phyloP scores from a whole-genome alignment of 1,140 invertebrate species.

The Zophobas morio region DNA sequence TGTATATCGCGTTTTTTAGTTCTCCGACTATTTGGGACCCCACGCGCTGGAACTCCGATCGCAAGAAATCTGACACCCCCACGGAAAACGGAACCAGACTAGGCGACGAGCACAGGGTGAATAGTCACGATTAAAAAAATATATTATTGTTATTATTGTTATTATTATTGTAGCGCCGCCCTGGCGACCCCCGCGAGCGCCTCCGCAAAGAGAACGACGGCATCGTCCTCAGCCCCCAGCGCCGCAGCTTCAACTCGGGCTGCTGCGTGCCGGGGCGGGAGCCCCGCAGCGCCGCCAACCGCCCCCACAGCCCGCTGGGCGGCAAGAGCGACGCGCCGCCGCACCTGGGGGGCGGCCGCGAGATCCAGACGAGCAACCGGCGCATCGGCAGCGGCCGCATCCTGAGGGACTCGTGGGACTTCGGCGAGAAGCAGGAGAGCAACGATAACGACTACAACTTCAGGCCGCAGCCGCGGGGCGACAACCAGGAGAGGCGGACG shows the following conservation, averaged over 20 bases:
- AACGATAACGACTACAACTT: conserved; percentile 47
- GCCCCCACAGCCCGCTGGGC: conserved; percentile 68
- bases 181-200: conserved; percentile 83
- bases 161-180: conserved; percentile 69
- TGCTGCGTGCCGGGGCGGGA: conserved; percentile 76
- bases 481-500: conserved; percentile 65
- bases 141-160: neutral
- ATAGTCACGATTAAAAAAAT: neutral
- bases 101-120: conserved; percentile 60
- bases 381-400: conserved; percentile 87
- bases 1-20: conserved; percentile 61
- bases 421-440: conserved; percentile 69
- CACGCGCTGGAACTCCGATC: conserved; percentile 73
- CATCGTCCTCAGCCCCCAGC: conserved; percentile 86
- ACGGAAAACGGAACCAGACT: conserved; percentile 67
- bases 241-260: conserved; percentile 86
- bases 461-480: conserved; percentile 53
- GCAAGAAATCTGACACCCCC: conserved; percentile 71
- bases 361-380: conserved; percentile 67
- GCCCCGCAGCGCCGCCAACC: conserved; percentile 66
- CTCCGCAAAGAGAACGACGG: conserved; percentile 87
- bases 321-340: conserved; percentile 22
- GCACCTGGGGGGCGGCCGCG: conserved; percentile 46
- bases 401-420: conserved; percentile 76
- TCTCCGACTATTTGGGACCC: conserved; percentile 75